Base-by-base conservation (phyloP, 2,888 invertebrate species). In the Epinotia nisella region DNA sequence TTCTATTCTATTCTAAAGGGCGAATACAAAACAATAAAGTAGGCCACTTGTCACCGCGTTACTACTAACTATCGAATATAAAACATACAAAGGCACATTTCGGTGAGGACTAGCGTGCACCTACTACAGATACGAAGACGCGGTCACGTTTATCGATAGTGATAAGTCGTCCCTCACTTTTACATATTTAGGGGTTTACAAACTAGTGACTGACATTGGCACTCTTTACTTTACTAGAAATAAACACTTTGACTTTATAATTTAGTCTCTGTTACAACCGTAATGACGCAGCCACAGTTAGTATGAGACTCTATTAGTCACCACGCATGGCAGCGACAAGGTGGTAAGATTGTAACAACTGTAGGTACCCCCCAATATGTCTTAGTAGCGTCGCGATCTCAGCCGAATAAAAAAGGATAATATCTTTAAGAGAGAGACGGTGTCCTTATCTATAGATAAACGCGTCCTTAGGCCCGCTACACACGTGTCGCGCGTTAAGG, bases 51-150 rank as follows among this genome's bases (percentile, higher is more conserved):
- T 49, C 45, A 41, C 60, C 19, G 19, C 2, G 1, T 41, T 19
- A 45, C 1, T 61, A n/a, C 3, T 39, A 17, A 59, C 39, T 59
- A 49, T 61, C 15, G 21, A 51, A 10, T 62, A 24, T 41, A 62
- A 49, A 49, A 62, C n/a, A 35, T 62, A 24, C 10, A 11, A 51
- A 62, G 49, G 62, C 62, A 62, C 62, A 49, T 62, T 41, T 62
- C 49, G 29, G 62, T 62, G 49, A 62, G 49, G 62, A 62, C 62
- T 62, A 62, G 62, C 62, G 62, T 29, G 62, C 62, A 45, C 41
- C 11, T 60, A 61, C 61, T 61, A 61, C 21, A 24, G 60, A 61
- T 21, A 45, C 45, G 21, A 60, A 3, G 45, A 49, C 3, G 10
- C 11, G 62, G 24, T 29, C 49, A 49, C 62, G 62, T 9, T 24